Conservation (phyloP, 2,797 vertebrate species). For the Hemitrygon akajei region DNA sequence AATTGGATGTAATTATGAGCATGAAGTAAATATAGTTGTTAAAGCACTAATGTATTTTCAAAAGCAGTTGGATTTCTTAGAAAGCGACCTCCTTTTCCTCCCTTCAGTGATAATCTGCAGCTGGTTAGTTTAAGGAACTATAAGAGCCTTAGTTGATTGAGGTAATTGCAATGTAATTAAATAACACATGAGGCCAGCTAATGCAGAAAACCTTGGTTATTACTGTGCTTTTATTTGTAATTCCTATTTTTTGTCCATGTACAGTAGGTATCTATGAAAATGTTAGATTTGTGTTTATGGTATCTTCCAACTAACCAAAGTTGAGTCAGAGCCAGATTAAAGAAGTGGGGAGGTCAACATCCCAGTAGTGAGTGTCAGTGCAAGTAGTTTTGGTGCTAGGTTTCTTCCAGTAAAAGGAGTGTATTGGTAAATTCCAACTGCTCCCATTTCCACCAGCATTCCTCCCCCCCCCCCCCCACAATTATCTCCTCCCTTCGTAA, state of each 20-base stretch:
- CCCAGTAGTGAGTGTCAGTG: not conserved
- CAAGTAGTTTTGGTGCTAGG: not conserved
- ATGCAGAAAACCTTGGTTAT: not conserved
- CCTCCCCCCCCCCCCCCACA: too few relatives aligned
- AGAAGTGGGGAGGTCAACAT: not conserved
- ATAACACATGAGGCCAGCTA: not conserved
- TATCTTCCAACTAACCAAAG: not conserved
- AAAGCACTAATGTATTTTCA: too few relatives aligned
- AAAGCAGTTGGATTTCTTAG: not conserved
- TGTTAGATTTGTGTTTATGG: not conserved
- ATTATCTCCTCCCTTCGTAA: too few relatives aligned
- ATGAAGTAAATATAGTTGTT: too few relatives aligned
- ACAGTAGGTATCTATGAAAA: not conserved
- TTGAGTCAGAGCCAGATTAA: not conserved
- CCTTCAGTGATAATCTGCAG: not conserved
- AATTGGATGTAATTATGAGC: too few relatives aligned
- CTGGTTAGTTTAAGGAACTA: not conserved
- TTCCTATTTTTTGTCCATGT: not conserved
- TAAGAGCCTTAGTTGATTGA: not conserved
- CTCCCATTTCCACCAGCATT: too few relatives aligned
- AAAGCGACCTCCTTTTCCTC: not conserved
- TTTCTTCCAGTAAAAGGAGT: not conserved
- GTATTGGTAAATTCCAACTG: too few relatives aligned
- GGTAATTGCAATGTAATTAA: not conserved
- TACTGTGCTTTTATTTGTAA: not conserved